These are phyloP conservation scores for Nephotettix cincticeps DNA, from an alignment of 1,140 invertebrate species.

Conservation along the genomic window DNA sequence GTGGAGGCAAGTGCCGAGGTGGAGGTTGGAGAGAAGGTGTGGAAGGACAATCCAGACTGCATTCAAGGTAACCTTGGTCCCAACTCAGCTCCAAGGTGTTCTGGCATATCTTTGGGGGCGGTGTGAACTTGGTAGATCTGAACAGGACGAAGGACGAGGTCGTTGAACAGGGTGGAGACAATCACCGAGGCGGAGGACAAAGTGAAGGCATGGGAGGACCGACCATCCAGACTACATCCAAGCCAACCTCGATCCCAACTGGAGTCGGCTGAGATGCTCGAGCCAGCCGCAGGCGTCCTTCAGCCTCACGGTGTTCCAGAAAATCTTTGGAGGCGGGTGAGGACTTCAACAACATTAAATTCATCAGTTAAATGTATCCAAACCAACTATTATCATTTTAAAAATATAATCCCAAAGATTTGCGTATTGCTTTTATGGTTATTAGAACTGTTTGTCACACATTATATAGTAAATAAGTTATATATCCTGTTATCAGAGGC, in stretches of 20 bases:
- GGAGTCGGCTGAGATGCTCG: not conserved
- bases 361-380: too few relatives aligned
- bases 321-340: too few relatives aligned
- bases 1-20: not conserved
- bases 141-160: too few relatives aligned
- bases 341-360: too few relatives aligned
- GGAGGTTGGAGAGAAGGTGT: not conserved
- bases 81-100: not conserved
- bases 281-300: not conserved
- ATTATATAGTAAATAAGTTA: too few relatives aligned
- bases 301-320: not conserved
- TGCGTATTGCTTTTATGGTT: too few relatives aligned
- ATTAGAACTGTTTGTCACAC: too few relatives aligned
- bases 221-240: not conserved
- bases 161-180: too few relatives aligned
- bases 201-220: not conserved
- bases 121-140: too few relatives aligned
- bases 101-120: not conserved
- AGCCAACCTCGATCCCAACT: slow-evolving; percentile 1
- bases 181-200: not conserved
- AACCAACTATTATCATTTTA: too few relatives aligned
- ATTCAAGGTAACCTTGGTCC: not conserved
- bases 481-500: too few relatives aligned
- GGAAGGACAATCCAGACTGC: slow-evolving; percentile 3
- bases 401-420: too few relatives aligned